Evolutionary conservation across 1,140 invertebrate genomes (phyloP), one percentile per base, ranked within the genome.

Genomic region (Drosophila orosa): DNA sequence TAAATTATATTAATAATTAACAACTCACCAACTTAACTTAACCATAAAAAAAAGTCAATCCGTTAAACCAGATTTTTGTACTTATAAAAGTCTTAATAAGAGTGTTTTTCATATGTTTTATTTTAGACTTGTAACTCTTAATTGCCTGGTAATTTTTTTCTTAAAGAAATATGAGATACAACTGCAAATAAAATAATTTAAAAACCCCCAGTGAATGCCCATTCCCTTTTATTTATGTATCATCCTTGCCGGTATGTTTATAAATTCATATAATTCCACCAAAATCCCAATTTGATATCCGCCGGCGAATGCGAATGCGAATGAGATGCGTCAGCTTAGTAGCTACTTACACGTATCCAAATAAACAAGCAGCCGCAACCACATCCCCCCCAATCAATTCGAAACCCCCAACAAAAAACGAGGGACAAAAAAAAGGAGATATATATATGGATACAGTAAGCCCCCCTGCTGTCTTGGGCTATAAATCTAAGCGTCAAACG

Each of bases 401-500:
- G 65, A 69, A 29, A 58, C 40, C 37, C 29, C 29, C 48, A 29
- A 8, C 31, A 45, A 25, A 48, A 40, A 31, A 67, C 3, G 13
- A 25, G 4, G 8, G 8, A 10, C 15, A 0, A 13, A 7, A 15
- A 8, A 61, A 31, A 45, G 22, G 3, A 13, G 19, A n/a, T 37
- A 19, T 8, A 9, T 17, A 24, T 17, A 17, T 24, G n/a, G n/a
- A 24, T 24, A n/a, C 2, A 45, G 50, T 27, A 60, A 35, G 19
- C 15, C 44, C 61, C 67, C 39, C 52, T n/a, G 24, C 60, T 63
- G 65, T 33, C 61, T 63, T 54, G 44, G 74, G 56, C 83, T 63
- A 86, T 86, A 86, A 86, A 86, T 86, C 79, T 79, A 67, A 80
- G 81, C 81, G 63, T 80, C 80, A 84, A 81, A 65, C 74, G 74